Percentiles rank a stretch among this genome's conserved stretches.
Evolutionary conservation across 1,140 invertebrate genomes (phyloP).

Genomic region (Argopecten irradians): DNA sequence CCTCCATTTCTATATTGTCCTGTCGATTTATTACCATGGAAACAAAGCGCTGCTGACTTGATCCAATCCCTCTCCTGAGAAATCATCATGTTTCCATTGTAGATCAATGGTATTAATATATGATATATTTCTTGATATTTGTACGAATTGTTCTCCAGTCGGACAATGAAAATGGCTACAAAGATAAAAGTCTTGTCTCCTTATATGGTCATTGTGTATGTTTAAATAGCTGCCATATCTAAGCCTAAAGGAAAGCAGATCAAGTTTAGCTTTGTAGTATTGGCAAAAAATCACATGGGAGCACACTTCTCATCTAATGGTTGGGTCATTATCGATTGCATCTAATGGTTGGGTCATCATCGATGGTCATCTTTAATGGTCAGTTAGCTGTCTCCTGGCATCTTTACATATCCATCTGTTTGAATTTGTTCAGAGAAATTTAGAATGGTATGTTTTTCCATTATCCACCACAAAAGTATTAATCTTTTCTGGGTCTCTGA

Average conservation of each 20-base stretch:
- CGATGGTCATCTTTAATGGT: background rate
- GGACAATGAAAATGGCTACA: background rate
- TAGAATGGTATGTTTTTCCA: no score
- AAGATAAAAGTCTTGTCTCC: background rate
- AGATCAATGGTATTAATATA: background rate
- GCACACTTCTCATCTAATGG: background rate
- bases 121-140: background rate
- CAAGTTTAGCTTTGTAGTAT: background rate
- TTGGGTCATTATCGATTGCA: background rate
- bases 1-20: background rate
- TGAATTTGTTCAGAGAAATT: no score
- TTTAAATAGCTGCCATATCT: background rate
- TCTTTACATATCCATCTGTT: no score
- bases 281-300: background rate
- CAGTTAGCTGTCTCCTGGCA: no score
- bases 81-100: background rate
- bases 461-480: no score
- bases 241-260: background rate
- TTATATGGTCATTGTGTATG: background rate
- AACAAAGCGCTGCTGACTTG: background rate
- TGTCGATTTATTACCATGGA: slow-evolving; percentile 7
- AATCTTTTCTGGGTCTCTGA: no score
- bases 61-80: background rate
- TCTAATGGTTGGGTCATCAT: background rate
- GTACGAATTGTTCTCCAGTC: background rate